Evolutionary conservation across 2,113 vertebrate species (phyloP), one percentile per base, ranked within the genome.

Genomic region (Podocnemis expansa): DNA sequence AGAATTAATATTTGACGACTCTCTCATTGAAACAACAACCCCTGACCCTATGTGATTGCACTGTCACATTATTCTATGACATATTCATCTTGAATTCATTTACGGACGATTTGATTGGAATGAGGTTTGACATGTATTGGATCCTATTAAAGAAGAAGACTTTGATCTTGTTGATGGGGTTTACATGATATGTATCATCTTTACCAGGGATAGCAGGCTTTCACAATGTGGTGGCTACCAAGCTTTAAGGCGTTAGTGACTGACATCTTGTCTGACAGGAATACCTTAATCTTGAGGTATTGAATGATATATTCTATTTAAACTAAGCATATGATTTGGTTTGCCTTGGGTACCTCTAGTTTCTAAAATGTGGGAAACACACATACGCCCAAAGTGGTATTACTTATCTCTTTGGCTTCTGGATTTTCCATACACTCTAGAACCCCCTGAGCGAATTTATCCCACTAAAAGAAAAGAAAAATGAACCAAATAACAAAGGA

Each of bases 1-100:
- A 98, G 98, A 98, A 98, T 98, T 98, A 98, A 98, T 98, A 98
- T 99, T 98, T 99, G 98, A 98, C 96, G 98, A 98, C 96, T 97
- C 96, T 98, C 98, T 98, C 98, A 98, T 98, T 98, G 97, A 98
- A 98, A 98, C 97, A 97, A 96, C 97, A 96, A 98, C 98, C 98
- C 98, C 94, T 98, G 98, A 98, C 98, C 98, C 97, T 98, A 95
- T 97, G 96, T 97, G 98, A 97, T 98, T 97, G 97, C 98, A 98
- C 97, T 98, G 98, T 98, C 98, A 98, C 98, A 98, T 98, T 98
- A 98, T 98, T 98, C 98, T 98, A 98, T 98, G 98, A 98, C 98
- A 98, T 98, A 98, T 98, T 98, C 98, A 98, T 98, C 97, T 97
- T 98, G 98, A 98, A 98, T 98, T 98, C 98, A 98, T 98, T 98